Evolutionary conservation across 1,140 invertebrate species (phyloP), one percentile per base, ranked within the genome.

Genomic region (Spodoptera frugiperda): DNA sequence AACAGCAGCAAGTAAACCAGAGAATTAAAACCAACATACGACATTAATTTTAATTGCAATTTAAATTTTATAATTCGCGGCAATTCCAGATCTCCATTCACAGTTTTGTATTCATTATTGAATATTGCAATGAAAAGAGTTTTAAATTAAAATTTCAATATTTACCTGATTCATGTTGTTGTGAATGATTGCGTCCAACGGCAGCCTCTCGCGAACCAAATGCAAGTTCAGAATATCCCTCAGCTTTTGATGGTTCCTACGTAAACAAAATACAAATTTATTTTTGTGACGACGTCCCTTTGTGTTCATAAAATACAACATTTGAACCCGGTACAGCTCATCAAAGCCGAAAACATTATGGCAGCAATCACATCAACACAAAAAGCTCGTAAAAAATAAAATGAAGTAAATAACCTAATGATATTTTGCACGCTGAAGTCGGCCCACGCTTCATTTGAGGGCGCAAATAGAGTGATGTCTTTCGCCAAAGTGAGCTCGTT

Each of bases 391-490:
- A 55, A 71, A 71, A 51, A 71, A 19, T 55, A 55, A 68, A 51
- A 25, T 51, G 25, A 55, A 46, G 48, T 51, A 59, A 77, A 49
- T 79, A 80, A 92, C 93, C 96, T 95, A 48, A 97, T 93, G 78
- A 97, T 94, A 79, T 96, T 95, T 78, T 97, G 95, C 0, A 98
- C 95, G 49, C 95, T 95, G 5, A 95, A 94, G 74, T 96, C 95
- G 73, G 96, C 96, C 95, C 96, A 97, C 0, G 98, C 98, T 72
- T 97, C 96, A 89, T 99, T 98, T 81, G 97, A 98, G 0, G 98
- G 98, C 0, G 97, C 98, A 88, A 99, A 98, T 19, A 99, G 94
- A 0, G 98, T 98, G 5, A 98, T 95, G 55, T 97, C 96, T 33
- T 95, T 95, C 59, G 96, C 95, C 49, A 95, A 93, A 53, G 95